Evolutionary conservation across 2,888 invertebrate species (phyloP).

Genomic region (Euplexia lucipara): DNA sequence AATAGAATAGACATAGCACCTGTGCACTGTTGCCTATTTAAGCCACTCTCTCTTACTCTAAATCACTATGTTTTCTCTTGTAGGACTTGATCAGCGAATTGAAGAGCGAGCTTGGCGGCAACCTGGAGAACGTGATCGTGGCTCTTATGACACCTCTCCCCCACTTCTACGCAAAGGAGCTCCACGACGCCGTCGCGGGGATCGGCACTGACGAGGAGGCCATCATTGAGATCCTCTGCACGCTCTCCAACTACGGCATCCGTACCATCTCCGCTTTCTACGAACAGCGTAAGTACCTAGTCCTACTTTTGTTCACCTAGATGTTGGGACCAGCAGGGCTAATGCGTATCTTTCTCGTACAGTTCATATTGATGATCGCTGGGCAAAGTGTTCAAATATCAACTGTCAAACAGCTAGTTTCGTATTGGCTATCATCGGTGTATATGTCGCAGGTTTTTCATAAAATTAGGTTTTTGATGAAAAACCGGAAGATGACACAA

Average conservation of each 20-base stretch:
- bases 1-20: too few species aligned
- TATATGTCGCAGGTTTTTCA: too few species aligned
- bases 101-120: slow-evolving; percentile 97
- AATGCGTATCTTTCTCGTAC: background rate
- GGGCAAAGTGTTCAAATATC: too few species aligned
- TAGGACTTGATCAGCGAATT: slow-evolving; percentile 95
- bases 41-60: background rate
- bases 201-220: slow-evolving; percentile 97
- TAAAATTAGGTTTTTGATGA: too few species aligned
- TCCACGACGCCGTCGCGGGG: slow-evolving; percentile 96
- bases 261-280: slow-evolving; percentile 96
- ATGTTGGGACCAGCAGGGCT: too few species aligned
- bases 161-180: slow-evolving; percentile 97
- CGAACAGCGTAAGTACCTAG: slow-evolving; percentile 92
- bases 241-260: slow-evolving; percentile 97
- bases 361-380: too few species aligned
- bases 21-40: background rate
- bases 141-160: slow-evolving; percentile 97
- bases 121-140: slow-evolving; percentile 97
- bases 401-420: too few species aligned
- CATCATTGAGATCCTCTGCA: slow-evolving; percentile 98
- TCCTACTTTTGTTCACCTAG: background rate
- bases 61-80: slow-evolving; percentile 10
- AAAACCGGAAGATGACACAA: too few species aligned
- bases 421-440: too few species aligned